phyloP scores from a whole-genome alignment of 2,888 invertebrate species.

The Thecocarcelia acutangulata region DNA sequence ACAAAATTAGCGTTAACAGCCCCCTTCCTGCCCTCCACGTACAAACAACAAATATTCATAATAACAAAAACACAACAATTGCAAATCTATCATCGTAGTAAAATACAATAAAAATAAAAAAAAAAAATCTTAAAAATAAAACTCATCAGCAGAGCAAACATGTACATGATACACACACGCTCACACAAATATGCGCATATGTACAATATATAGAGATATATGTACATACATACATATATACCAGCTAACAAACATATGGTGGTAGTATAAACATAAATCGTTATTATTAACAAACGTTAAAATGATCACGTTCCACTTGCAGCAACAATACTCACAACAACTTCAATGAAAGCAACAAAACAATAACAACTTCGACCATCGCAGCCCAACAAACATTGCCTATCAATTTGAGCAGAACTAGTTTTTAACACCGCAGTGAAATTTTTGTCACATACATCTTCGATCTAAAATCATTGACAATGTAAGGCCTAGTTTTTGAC shows the following conservation, averaged over 20 bases:
- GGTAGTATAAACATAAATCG: conserved; percentile 36
- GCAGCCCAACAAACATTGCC: conserved; percentile 25
- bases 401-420: too few relatives aligned
- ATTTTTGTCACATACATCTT: too few relatives aligned
- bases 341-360: conserved; percentile 33
- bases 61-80: conserved; percentile 29
- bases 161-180: not conserved
- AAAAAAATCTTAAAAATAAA: conserved; percentile 57
- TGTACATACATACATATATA: too few relatives aligned
- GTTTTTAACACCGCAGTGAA: too few relatives aligned
- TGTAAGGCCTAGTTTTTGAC: too few relatives aligned
- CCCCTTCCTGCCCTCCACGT: not conserved
- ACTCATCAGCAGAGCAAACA: conserved; percentile 34
- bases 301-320: conserved; percentile 80
- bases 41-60: not conserved
- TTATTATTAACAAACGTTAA: conserved; percentile 71
- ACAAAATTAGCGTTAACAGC: conserved; percentile 29
- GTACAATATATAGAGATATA: not conserved
- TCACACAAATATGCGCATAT: not conserved
- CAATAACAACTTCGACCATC: conserved; percentile 33
- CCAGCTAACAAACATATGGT: not conserved
- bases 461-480: too few relatives aligned
- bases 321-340: conserved; percentile 56
- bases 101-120: not conserved
- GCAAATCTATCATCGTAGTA: conserved; percentile 20